Evolutionary conservation across 2,113 vertebrate genomes (phyloP).

Genomic region (Platichthys flesus): DNA sequence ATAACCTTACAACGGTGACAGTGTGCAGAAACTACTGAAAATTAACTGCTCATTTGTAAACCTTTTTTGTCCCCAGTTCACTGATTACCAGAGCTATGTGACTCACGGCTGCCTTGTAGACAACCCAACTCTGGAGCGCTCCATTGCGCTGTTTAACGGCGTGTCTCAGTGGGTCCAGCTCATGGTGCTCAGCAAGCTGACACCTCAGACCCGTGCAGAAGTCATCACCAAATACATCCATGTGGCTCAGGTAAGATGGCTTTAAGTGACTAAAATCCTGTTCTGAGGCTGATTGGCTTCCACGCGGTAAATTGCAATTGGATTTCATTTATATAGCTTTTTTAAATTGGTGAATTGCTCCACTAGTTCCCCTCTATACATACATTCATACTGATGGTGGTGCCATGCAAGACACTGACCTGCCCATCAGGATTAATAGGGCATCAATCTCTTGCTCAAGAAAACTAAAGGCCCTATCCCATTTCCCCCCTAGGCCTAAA

Average conservation of each 20-base stretch:
- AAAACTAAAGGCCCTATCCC: too few relatives aligned
- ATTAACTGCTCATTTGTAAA: background rate
- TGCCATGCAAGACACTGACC: background rate
- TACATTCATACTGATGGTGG: too few relatives aligned
- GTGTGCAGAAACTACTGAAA: background rate
- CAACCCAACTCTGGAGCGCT: conserved; percentile 95
- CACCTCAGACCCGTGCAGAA: conserved; percentile 92
- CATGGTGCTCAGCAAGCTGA: conserved; percentile 98
- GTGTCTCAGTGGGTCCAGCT: conserved; percentile 98
- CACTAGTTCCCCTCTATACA: too few relatives aligned
- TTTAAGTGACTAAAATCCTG: too few relatives aligned
- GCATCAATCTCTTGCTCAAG: too few relatives aligned
- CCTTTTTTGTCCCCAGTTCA: conserved; percentile 84
- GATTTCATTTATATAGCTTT: too few relatives aligned
- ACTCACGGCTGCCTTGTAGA: conserved; percentile 93
- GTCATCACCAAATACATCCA: conserved; percentile 98
- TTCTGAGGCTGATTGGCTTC: too few relatives aligned
- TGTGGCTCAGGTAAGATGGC: conserved; percentile 89
- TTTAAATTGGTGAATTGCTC: too few relatives aligned
- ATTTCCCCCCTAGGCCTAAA: too few relatives aligned
- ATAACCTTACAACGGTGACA: too few relatives aligned
- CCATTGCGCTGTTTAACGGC: conserved; percentile 96
- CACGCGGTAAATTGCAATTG: too few relatives aligned
- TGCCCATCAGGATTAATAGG: background rate
- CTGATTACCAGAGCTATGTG: conserved; percentile 97